Evolutionary conservation across 1,140 invertebrate genomes (phyloP).

Genomic region (Mycetomoellerius zeteki): DNA sequence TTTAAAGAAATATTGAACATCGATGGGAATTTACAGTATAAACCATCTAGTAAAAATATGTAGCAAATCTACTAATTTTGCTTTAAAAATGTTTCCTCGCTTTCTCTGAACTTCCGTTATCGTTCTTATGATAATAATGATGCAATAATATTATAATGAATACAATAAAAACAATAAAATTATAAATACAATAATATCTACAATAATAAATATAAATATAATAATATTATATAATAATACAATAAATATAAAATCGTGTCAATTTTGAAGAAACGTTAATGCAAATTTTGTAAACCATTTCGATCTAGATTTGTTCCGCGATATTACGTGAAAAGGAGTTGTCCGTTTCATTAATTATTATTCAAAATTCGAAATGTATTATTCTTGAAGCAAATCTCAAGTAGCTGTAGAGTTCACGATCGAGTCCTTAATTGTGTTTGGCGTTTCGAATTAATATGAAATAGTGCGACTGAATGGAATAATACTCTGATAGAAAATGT

Average conservation of each 20-base stretch:
- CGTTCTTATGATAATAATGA: not conserved
- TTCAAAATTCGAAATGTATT: not conserved
- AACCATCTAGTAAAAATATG: no score
- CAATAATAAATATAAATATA: not conserved
- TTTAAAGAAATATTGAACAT: no score
- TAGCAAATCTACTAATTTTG: no score
- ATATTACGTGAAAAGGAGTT: not conserved
- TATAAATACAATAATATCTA: not conserved
- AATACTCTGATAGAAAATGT: not conserved
- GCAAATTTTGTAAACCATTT: not conserved
- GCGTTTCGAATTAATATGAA: not conserved
- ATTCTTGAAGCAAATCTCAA: conserved; percentile 22
- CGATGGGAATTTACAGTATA: no score
- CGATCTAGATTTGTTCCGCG: not conserved
- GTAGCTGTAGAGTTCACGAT: not conserved
- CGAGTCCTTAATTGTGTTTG: not conserved
- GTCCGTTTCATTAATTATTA: not conserved
- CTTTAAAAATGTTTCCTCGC: no score
- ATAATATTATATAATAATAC: not conserved
- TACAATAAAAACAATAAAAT: not conserved
- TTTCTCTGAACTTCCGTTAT: not conserved
- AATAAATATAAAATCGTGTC: not conserved
- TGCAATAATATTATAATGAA: not conserved
- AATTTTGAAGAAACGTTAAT: not conserved
- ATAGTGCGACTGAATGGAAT: not conserved